A percentile compares a stretch with the other conserved stretches of the same genome.
phyloP scores from a whole-genome alignment of 2,113 vertebrate species.

The Aspiorhynchus laticeps region DNA sequence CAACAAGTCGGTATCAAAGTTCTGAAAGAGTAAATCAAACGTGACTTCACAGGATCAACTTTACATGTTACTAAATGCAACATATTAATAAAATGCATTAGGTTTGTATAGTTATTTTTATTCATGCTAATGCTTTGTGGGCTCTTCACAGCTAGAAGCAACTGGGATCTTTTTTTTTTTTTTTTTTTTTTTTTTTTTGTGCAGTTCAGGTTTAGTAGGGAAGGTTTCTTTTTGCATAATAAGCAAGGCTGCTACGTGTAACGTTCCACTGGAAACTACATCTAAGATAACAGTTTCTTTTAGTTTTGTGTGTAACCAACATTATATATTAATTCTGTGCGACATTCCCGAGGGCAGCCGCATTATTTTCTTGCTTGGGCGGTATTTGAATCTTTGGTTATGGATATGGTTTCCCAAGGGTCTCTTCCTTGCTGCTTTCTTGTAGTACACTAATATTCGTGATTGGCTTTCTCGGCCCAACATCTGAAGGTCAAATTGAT shows the following conservation, averaged over 20 bases:
- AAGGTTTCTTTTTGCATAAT: not conserved
- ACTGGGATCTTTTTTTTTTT: too few species aligned
- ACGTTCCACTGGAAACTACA: not conserved
- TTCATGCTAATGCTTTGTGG: not conserved
- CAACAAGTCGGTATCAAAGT: too few species aligned
- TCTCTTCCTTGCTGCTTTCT: conserved; percentile 81
- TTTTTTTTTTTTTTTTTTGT: too few species aligned
- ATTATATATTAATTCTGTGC: conserved; percentile 69
- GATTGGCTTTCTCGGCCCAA: conserved; percentile 87
- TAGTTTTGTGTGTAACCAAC: conserved; percentile 57
- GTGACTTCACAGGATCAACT: too few species aligned
- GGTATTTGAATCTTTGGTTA: conserved; percentile 78
- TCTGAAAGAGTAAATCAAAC: not conserved
- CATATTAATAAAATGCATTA: not conserved
- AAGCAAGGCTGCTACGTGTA: not conserved
- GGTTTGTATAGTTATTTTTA: not conserved
- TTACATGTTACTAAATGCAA: not conserved
- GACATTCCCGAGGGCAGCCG: conserved; percentile 71
- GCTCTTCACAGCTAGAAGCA: not conserved
- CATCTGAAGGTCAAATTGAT: conserved; percentile 91
- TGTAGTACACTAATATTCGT: conserved; percentile 84
- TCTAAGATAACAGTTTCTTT: not conserved
- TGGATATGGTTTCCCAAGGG: conserved; percentile 81
- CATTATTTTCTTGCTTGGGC: conserved; percentile 72
- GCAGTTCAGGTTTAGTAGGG: too few species aligned